phyloP scores from a whole-genome alignment of 2,888 invertebrate genomes.

The Monochamus alternatus region DNA sequence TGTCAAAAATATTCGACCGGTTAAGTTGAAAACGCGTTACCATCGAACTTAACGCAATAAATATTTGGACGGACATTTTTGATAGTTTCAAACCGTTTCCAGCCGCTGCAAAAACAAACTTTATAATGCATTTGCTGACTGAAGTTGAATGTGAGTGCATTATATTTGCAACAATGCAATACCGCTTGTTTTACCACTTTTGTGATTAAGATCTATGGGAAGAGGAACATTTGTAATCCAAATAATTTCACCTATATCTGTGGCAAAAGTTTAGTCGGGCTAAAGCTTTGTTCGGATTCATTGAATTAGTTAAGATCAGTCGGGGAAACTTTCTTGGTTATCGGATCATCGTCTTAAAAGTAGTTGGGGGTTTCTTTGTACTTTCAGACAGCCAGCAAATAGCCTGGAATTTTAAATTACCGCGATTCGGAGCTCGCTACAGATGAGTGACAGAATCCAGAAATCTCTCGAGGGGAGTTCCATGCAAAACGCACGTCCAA shows the following conservation, averaged over 20 bases:
- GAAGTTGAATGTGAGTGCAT: too few species aligned
- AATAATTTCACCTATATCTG: conserved; percentile 7
- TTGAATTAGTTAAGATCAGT: conserved; percentile 29
- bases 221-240: not conserved
- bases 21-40: too few species aligned
- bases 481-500: conserved; percentile 46
- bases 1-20: too few species aligned
- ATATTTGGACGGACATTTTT: too few species aligned
- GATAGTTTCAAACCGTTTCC: too few species aligned
- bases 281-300: conserved; percentile 10
- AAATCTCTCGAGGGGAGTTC: conserved; percentile 19
- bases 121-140: too few species aligned
- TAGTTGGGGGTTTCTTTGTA: conserved; percentile 30
- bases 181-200: not conserved
- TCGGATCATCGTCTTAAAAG: conserved; percentile 34
- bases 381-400: conserved; percentile 30
- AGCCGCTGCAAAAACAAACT: too few species aligned
- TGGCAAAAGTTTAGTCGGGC: conserved; percentile 7
- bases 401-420: conserved; percentile 35
- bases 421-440: conserved; percentile 22
- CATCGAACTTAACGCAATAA: too few species aligned
- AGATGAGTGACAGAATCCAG: conserved; percentile 35
- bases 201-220: not conserved
- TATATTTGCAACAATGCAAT: too few species aligned
- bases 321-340: conserved; percentile 21